A percentile compares a stretch with the other conserved stretches of the same genome.
phyloP scores from a whole-genome alignment of 2,888 invertebrate species.

The Drosophila nr. fundita region DNA sequence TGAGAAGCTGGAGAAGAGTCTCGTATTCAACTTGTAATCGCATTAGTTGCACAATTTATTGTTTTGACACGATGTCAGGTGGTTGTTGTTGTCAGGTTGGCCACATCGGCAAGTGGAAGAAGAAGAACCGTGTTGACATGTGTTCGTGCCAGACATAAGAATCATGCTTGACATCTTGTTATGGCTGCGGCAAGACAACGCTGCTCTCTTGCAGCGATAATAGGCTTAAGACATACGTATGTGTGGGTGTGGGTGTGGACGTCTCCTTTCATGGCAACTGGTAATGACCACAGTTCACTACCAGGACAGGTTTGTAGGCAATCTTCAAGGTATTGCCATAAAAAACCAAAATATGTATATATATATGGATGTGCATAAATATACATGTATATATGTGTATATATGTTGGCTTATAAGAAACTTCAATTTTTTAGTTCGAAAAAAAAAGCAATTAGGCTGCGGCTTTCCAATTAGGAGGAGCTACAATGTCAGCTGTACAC shows the following conservation, averaged over 20 bases:
- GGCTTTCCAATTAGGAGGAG: too few species aligned
- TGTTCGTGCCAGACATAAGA: conserved; percentile 37
- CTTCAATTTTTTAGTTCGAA: not conserved
- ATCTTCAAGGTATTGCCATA: too few species aligned
- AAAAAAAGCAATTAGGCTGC: too few species aligned
- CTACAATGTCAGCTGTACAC: not conserved
- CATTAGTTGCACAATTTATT: conserved; percentile 78
- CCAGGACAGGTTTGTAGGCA: not conserved
- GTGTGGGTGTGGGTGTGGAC: not conserved
- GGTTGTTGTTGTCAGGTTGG: conserved; percentile 16
- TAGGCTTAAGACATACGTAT: conserved; percentile 43
- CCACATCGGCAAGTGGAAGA: conserved; percentile 26
- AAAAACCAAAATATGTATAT: too few species aligned
- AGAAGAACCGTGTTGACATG: conserved; percentile 31
- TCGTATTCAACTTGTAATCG: conserved; percentile 61
- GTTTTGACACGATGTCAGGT: conserved; percentile 39
- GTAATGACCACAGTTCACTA: not conserved
- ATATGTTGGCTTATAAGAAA: not conserved
- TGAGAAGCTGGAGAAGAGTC: not conserved
- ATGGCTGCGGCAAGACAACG: conserved; percentile 47
- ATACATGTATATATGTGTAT: too few species aligned
- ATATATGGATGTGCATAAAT: too few species aligned
- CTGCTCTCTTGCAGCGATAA: conserved; percentile 38
- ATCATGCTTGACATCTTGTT: conserved; percentile 49
- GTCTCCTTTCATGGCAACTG: not conserved